Conservation (phyloP, 1,140 invertebrate species). For the Kradibia gibbosae region DNA sequence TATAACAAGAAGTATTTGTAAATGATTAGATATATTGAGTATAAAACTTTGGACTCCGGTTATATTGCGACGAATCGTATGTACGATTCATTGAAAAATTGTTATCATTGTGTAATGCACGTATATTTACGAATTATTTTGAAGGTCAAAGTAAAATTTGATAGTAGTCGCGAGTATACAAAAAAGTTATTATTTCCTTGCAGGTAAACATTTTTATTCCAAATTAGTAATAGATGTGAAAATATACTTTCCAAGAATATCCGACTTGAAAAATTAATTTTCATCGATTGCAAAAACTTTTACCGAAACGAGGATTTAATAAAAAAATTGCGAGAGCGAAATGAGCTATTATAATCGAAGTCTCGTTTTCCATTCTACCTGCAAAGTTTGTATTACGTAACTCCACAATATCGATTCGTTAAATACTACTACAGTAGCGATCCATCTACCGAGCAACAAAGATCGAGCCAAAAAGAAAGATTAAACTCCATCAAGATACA, state of each 20-base stretch:
- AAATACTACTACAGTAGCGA: constrained; percentile 1
- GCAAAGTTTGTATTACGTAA: too few relatives aligned
- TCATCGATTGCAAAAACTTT: neutral
- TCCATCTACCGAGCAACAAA: constrained; percentile 19
- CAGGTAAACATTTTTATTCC: too few relatives aligned
- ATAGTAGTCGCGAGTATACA: too few relatives aligned
- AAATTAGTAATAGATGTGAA: too few relatives aligned
- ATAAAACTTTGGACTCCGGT: neutral
- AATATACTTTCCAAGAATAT: too few relatives aligned
- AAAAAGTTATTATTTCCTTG: too few relatives aligned
- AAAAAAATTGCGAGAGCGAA: neutral
- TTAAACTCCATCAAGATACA: too few relatives aligned
- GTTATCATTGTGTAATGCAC: neutral
- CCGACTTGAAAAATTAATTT: too few relatives aligned
- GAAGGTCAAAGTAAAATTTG: too few relatives aligned
- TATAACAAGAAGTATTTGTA: neutral
- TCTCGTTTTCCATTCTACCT: neutral
- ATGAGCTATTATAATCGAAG: neutral
- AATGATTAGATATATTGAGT: neutral
- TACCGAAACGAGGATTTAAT: neutral
- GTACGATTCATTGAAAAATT: neutral
- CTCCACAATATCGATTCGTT: neutral
- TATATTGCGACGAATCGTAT: neutral
- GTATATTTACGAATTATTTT: neutral
- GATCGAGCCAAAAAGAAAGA: neutral